These are phyloP conservation scores for Pegoplata infirma DNA, from an alignment of 2,888 invertebrate species.

Conservation along the genomic window DNA sequence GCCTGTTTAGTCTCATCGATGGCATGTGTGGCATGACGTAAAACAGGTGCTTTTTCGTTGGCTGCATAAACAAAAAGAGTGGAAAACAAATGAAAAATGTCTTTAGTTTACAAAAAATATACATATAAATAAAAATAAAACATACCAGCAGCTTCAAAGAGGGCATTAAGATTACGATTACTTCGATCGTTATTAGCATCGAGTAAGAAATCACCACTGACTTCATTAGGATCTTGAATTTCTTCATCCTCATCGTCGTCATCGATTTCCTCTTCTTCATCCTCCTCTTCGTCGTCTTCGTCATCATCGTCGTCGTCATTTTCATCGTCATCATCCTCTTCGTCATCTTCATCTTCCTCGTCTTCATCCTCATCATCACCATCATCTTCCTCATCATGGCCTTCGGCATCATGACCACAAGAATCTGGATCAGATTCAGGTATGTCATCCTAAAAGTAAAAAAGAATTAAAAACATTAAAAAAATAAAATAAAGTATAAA, in stretches of 20 bases:
- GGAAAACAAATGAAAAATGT: neutral
- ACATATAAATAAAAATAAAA: neutral
- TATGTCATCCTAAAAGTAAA: constrained; percentile 75
- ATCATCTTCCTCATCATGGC: constrained; percentile 77
- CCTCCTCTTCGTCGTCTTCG: constrained; percentile 75
- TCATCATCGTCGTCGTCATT: constrained; percentile 72
- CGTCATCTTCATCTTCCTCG: constrained; percentile 78
- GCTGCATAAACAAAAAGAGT: constrained; percentile 65
- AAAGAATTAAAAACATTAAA: neutral
- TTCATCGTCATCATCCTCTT: constrained; percentile 74
- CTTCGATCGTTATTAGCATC: constrained; percentile 78
- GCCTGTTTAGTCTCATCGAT: constrained; percentile 98
- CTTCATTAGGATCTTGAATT: constrained; percentile 73
- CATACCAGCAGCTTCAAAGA: constrained; percentile 91
- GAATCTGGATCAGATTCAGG: constrained; percentile 78
- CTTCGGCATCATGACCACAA: constrained; percentile 75
- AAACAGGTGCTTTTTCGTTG: constrained; percentile 77
- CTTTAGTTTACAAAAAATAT: neutral
- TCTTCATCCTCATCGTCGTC: constrained; percentile 78
- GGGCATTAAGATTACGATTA: constrained; percentile 86
- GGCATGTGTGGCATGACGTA: constrained; percentile 85
- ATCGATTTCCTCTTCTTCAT: constrained; percentile 77
- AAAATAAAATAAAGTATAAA: constrained; percentile 5
- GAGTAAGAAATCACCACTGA: constrained; percentile 77
- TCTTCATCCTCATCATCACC: constrained; percentile 78